Conservation (phyloP, 2,888 invertebrate genomes). For the Artemia sinica region DNA sequence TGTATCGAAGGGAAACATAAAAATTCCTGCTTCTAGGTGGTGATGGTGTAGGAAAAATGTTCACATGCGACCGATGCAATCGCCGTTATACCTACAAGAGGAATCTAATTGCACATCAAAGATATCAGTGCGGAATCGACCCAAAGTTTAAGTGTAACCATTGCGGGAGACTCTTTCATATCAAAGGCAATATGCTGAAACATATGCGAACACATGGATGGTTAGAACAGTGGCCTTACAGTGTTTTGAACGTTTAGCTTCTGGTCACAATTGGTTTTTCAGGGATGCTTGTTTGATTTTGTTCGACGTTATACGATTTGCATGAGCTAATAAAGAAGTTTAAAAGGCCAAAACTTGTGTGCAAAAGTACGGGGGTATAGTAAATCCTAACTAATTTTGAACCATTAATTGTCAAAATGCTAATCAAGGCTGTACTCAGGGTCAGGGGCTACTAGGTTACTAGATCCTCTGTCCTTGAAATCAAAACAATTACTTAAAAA, state of each 20-base stretch:
- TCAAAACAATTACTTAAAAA: too few relatives aligned
- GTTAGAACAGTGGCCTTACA: not conserved
- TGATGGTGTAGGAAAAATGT: constrained; percentile 13
- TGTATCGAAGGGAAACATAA: not conserved
- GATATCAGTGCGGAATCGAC: constrained; percentile 14
- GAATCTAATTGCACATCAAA: constrained; percentile 4
- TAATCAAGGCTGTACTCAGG: too few relatives aligned
- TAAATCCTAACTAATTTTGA: too few relatives aligned
- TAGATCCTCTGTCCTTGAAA: too few relatives aligned
- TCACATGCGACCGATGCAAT: constrained; percentile 12
- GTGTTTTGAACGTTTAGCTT: not conserved
- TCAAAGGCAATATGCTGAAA: constrained; percentile 12
- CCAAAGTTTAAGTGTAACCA: constrained; percentile 9
- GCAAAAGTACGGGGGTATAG: too few relatives aligned
- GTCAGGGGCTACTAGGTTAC: too few relatives aligned
- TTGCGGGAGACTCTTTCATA: constrained; percentile 8
- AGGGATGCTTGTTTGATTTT: too few relatives aligned
- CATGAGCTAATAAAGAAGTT: too few relatives aligned
- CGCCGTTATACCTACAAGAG: constrained; percentile 12
- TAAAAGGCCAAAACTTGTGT: too few relatives aligned
- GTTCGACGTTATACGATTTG: too few relatives aligned
- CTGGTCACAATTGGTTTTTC: too few relatives aligned
- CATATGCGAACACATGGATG: constrained; percentile 11
- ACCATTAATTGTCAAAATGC: too few relatives aligned
- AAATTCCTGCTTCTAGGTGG: constrained; percentile 13